Percentiles rank a stretch among this genome's conserved stretches.
Conservation (phyloP, 2,888 invertebrate species). For the Caenorhabditis uteleia region DNA sequence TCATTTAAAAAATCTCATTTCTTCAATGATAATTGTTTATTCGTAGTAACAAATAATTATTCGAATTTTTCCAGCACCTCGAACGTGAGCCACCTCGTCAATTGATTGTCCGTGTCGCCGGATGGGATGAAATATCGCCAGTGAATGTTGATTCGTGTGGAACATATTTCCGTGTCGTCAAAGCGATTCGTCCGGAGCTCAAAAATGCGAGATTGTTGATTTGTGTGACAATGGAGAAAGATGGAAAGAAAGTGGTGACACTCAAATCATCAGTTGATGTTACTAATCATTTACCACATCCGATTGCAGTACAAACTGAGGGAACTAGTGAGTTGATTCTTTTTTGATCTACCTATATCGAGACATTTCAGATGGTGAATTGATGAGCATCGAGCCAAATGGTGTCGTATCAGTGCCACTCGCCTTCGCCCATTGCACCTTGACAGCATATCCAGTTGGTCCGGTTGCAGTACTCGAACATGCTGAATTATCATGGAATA, state of each 20-base stretch:
- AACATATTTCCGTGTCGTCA: constrained; percentile 79
- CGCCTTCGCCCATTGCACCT: constrained; percentile 30
- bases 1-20: not conserved
- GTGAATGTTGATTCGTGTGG: constrained; percentile 95
- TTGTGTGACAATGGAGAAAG: constrained; percentile 88
- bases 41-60: not conserved
- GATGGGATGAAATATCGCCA: constrained; percentile 85
- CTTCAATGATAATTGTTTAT: not conserved
- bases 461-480: constrained; percentile 29
- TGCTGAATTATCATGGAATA: constrained; percentile 40
- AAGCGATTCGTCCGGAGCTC: constrained; percentile 38
- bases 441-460: constrained; percentile 32
- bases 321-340: constrained; percentile 20
- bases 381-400: constrained; percentile 34
- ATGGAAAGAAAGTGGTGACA: constrained; percentile 89
- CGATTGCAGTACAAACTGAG: constrained; percentile 44
- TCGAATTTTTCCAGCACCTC: constrained; percentile 41
- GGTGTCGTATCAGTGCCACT: constrained; percentile 28
- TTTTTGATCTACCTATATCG: not conserved
- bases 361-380: constrained; percentile 27
- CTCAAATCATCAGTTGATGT: constrained; percentile 87
- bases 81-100: constrained; percentile 73
- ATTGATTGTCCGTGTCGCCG: constrained; percentile 85
- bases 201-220: constrained; percentile 83
- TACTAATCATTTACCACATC: constrained; percentile 49